Base-by-base conservation (phyloP, 2,113 vertebrate species). In the Phyllostomus hastatus region DNA sequence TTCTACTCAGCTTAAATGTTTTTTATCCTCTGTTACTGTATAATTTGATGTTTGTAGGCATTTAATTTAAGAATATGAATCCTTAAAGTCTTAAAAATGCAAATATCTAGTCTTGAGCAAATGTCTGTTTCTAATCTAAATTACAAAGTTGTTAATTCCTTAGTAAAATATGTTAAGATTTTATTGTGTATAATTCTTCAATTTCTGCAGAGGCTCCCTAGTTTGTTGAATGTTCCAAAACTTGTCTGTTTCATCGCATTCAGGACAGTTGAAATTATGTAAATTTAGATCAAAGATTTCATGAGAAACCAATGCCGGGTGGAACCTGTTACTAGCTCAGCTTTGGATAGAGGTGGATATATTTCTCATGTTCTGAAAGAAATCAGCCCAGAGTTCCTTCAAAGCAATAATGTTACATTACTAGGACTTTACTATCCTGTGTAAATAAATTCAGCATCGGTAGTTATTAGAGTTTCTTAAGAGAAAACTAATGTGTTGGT, bases 61-160 rank as follows among this genome's bases (percentile, higher is more conserved):
- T 95, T 95, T 94, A 91, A 52, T 64, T 92, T 81, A 91, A 59
- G 82, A 94, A 78, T 89, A 75, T 69, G 59, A 75, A 67, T 90
- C 22, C 20, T 85, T 97, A 67, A 83, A 89, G n/a, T 94, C 41
- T 91, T 52, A 72, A 76, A 80, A 76, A 80, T 93, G 50, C 69
- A 93, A 78, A 76, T 95, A 87, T 59, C 20, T 88, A 90, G 4
- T 69, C 20, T 79, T 59, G 95, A 84, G 69, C 43, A 84, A 86
- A 92, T 78, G 4, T 81, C 35, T 78, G 0, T 88, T 84, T 93
- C 52, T 86, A 95, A 79, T 59, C 41, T 67, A 94, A 88, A 94
- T 92, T 96, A 12, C 35, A 33, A 83, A 95, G 33, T 61, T 95
- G 1, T 64, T 66, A n/a, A 64, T 95, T 67, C 59, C n/a, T 89